A percentile compares a stretch with the other conserved stretches of the same genome.
Conservation (phyloP, 64 coral and sea anemone genomes). For the Porites lutea region DNA sequence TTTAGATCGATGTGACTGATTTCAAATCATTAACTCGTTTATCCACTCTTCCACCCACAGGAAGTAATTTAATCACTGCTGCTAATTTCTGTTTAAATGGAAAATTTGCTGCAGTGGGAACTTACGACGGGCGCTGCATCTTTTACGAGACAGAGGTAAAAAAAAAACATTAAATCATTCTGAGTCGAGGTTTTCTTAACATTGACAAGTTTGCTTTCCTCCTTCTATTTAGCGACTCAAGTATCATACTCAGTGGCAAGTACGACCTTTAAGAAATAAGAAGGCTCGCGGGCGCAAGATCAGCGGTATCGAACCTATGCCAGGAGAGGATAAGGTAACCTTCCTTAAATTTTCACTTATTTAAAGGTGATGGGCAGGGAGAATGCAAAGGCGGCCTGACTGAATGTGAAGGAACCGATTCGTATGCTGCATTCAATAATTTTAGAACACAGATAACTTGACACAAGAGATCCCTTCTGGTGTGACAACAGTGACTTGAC, state of each 20-base stretch:
- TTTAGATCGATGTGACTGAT: too few relatives aligned
- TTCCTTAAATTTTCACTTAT: too few relatives aligned
- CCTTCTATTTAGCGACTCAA: constrained; percentile 78
- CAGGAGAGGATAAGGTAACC: constrained; percentile 95
- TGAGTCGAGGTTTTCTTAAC: too few relatives aligned
- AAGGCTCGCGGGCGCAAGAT: constrained; percentile 93
- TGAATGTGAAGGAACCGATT: too few relatives aligned
- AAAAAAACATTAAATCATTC: too few relatives aligned
- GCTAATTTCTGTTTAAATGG: constrained; percentile 98
- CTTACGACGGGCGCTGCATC: constrained; percentile 96
- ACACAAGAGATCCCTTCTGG: too few relatives aligned
- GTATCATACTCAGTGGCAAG: constrained; percentile 99
- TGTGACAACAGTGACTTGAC: too few relatives aligned
- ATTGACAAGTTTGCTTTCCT: neutral
- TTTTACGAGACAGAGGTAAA: constrained; percentile 98
- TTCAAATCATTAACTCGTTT: neutral
- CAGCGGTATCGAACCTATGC: constrained; percentile 99
- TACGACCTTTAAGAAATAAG: constrained; percentile 85
- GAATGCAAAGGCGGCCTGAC: too few relatives aligned
- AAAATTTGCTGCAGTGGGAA: constrained; percentile 95
- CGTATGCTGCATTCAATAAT: too few relatives aligned
- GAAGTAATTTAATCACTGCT: constrained; percentile 96
- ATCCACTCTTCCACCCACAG: constrained; percentile 30
- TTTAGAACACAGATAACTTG: too few relatives aligned
- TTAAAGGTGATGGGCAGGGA: too few relatives aligned